A percentile compares a stretch with the other conserved stretches of the same genome.
Evolutionary conservation across 1,140 invertebrate species (phyloP).

Genomic region (Homalodisca vitripennis): DNA sequence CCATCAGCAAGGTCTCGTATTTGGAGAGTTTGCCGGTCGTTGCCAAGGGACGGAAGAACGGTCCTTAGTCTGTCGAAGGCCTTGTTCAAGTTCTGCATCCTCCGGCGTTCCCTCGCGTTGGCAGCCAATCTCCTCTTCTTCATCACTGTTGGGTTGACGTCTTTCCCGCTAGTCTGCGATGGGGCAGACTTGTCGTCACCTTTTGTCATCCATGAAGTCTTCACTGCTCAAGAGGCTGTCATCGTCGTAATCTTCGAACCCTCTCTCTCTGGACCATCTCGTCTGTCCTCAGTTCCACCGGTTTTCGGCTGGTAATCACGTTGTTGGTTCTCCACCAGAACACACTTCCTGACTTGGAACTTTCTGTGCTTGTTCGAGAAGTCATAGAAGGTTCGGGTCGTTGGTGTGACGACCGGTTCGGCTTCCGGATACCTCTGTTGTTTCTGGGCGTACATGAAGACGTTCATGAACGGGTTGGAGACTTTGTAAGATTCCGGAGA

Average conservation of each 20-base stretch:
- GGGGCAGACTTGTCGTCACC: slow-evolving; percentile 31
- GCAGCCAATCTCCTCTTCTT: slow-evolving; percentile 83
- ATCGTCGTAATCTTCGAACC: slow-evolving; percentile 28
- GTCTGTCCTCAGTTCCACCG: slow-evolving; percentile 23
- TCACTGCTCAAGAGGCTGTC: slow-evolving; percentile 29
- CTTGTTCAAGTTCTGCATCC: slow-evolving; percentile 94
- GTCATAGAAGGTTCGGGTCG: neutral
- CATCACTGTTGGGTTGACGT: slow-evolving; percentile 73
- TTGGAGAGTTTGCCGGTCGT: slow-evolving; percentile 93
- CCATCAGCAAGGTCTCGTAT: slow-evolving; percentile 97
- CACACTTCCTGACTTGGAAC: neutral
- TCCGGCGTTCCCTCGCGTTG: slow-evolving; percentile 85
- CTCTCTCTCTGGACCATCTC: neutral
- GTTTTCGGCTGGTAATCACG: neutral
- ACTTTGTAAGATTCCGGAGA: slow-evolving; percentile 26
- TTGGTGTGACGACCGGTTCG: neutral
- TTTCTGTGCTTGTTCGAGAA: slow-evolving; percentile 2
- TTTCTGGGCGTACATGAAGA: slow-evolving; percentile 28
- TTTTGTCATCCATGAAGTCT: slow-evolving; percentile 31
- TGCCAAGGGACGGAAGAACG: slow-evolving; percentile 86
- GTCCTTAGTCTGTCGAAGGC: slow-evolving; percentile 89
- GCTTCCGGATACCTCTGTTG: slow-evolving; percentile 1
- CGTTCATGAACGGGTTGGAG: slow-evolving; percentile 22
- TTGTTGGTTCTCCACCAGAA: slow-evolving; percentile 29
- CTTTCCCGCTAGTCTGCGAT: slow-evolving; percentile 47